Conservation (phyloP, 1,140 invertebrate species). For the Formica selysi region DNA sequence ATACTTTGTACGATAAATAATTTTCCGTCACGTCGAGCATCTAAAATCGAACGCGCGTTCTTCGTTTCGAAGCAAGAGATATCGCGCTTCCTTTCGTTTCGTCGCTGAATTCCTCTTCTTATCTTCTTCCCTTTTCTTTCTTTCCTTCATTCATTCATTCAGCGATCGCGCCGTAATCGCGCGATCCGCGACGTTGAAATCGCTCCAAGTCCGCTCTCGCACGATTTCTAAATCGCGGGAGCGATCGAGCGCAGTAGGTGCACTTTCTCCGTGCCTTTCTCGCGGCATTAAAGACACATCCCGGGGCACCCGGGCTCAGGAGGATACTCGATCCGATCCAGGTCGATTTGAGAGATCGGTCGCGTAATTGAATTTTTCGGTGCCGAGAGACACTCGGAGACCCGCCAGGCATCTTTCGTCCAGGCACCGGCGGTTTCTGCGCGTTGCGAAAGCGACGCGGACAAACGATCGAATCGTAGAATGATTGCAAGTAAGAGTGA, state of each 20-base stretch:
- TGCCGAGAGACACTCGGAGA: constrained; percentile 4
- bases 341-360: constrained; percentile 66
- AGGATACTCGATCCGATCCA: constrained; percentile 62
- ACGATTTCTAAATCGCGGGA: constrained; percentile 68
- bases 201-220: constrained; percentile 68
- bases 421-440: constrained; percentile 44
- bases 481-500: constrained; percentile 74
- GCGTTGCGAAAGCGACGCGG: constrained; percentile 71
- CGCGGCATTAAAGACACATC: constrained; percentile 56
- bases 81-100: constrained; percentile 37
- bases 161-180: constrained; percentile 62
- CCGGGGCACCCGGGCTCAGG: constrained; percentile 43
- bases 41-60: background rate
- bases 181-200: constrained; percentile 51
- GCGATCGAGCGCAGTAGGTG: constrained; percentile 61
- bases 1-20: background rate
- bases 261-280: constrained; percentile 73
- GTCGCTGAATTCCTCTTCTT: background rate
- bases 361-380: constrained; percentile 72
- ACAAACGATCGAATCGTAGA: constrained; percentile 67
- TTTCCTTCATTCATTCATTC: constrained; percentile 54
- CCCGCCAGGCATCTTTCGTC: constrained; percentile 20
- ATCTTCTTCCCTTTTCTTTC: background rate
- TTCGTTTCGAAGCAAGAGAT: constrained; percentile 3
- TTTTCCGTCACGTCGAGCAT: background rate